Conservation (phyloP, 92 coral and sea anemone genomes). For the Heteractis magnifica region DNA sequence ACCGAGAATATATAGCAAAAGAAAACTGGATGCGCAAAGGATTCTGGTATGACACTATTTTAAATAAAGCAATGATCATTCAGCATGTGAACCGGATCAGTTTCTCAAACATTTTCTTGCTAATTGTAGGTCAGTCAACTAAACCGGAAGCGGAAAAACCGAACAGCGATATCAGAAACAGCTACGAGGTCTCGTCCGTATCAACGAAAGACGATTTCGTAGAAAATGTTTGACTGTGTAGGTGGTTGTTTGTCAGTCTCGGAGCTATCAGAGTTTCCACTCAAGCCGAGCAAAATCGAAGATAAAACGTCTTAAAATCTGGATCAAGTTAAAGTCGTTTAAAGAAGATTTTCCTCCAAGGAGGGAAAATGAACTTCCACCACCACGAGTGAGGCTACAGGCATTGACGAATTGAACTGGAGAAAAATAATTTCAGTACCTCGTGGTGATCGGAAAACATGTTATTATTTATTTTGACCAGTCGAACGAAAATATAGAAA, state of each 20-base stretch:
- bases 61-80: too few species aligned
- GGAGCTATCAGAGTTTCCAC: background rate
- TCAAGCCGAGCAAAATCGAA: background rate
- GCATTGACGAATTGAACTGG: background rate
- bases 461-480: constrained; percentile 4
- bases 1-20: too few species aligned
- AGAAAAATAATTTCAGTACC: background rate
- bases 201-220: constrained; percentile 16
- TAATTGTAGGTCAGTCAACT: constrained; percentile 4
- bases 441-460: background rate
- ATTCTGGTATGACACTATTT: too few species aligned
- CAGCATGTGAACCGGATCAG: too few species aligned
- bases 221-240: constrained; percentile 1
- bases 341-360: background rate
- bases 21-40: too few species aligned
- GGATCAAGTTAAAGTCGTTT: background rate
- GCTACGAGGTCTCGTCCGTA: constrained; percentile 20
- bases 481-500: background rate
- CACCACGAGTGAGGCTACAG: background rate
- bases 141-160: background rate
- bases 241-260: background rate
- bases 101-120: too few species aligned
- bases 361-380: background rate
- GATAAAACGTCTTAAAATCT: background rate
- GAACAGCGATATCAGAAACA: constrained; percentile 10